Conservation (phyloP, 1,140 invertebrate species). For the Frieseomelitta varia region DNA sequence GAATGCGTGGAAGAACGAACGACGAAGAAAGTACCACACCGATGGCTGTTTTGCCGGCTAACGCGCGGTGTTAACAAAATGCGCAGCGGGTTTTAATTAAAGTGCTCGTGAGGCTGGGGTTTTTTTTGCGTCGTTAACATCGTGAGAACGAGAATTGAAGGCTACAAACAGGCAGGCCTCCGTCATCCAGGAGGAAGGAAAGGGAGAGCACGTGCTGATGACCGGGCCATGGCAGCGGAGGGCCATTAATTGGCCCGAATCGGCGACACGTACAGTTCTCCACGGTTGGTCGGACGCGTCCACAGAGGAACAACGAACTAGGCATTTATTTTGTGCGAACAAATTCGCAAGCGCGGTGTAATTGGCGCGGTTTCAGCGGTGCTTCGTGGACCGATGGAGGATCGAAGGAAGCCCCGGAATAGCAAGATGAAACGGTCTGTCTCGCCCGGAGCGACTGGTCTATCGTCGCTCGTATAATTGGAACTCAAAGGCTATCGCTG, state of each 20-base stretch:
- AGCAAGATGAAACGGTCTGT: conserved; percentile 20
- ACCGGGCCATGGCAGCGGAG: background rate
- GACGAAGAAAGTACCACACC: conserved; percentile 11
- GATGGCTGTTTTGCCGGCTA: conserved; percentile 33
- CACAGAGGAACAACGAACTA: background rate
- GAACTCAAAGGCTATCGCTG: conserved; percentile 21
- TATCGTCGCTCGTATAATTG: conserved; percentile 14
- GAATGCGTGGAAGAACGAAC: conserved; percentile 29
- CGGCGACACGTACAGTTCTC: conserved; percentile 24
- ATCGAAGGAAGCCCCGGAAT: background rate
- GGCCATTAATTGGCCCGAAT: conserved; percentile 47
- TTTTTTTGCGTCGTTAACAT: conserved; percentile 44
- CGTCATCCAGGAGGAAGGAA: conserved; percentile 13
- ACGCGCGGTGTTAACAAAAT: conserved; percentile 54
- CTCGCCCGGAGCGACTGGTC: background rate
- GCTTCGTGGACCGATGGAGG: background rate
- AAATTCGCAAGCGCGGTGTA: conserved; percentile 20
- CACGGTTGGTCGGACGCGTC: background rate
- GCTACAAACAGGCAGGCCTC: background rate
- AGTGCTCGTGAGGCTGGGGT: conserved; percentile 11
- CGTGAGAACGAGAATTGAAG: conserved; percentile 63
- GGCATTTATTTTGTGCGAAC: conserved; percentile 26
- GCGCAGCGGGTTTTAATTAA: conserved; percentile 64
- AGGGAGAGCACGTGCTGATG: conserved; percentile 2
- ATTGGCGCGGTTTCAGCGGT: conserved; percentile 25